phyloP scores from a whole-genome alignment of 2,888 invertebrate genomes.

The Eupithecia exiguata region DNA sequence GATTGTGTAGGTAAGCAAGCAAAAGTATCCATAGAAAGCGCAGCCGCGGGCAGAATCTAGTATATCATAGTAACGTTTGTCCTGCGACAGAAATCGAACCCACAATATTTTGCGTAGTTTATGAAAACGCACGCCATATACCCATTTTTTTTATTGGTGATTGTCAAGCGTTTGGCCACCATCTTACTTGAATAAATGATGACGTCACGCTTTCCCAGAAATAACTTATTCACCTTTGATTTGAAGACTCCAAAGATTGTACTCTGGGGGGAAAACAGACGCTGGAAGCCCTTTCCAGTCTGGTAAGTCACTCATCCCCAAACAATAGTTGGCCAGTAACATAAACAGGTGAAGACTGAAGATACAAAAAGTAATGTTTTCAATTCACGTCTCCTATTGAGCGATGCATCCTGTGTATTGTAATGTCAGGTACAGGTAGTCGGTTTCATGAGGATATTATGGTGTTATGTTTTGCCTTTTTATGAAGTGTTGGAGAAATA shows the following conservation, averaged over 20 bases:
- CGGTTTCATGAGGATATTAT: neutral
- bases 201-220: too few species aligned
- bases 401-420: conserved; percentile 63
- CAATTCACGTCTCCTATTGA: conserved; percentile 49
- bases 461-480: neutral
- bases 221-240: too few species aligned
- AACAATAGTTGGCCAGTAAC: neutral
- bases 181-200: too few species aligned
- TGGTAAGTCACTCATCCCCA: neutral
- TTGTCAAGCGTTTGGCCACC: too few species aligned
- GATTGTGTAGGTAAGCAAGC: too few species aligned
- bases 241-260: too few species aligned
- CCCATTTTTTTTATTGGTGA: too few species aligned
- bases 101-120: neutral
- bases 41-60: too few species aligned
- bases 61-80: neutral
- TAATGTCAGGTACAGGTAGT: conserved; percentile 43
- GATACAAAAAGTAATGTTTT: conserved; percentile 48
- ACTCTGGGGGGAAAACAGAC: too few species aligned
- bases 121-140: neutral
- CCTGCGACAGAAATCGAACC: neutral
- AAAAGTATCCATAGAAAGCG: too few species aligned
- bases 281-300: too few species aligned
- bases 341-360: conserved; percentile 7
- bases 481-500: neutral